These are phyloP conservation scores for Lepus timidus DNA, from an alignment of 2,113 vertebrate genomes.

Conservation along the genomic window DNA sequence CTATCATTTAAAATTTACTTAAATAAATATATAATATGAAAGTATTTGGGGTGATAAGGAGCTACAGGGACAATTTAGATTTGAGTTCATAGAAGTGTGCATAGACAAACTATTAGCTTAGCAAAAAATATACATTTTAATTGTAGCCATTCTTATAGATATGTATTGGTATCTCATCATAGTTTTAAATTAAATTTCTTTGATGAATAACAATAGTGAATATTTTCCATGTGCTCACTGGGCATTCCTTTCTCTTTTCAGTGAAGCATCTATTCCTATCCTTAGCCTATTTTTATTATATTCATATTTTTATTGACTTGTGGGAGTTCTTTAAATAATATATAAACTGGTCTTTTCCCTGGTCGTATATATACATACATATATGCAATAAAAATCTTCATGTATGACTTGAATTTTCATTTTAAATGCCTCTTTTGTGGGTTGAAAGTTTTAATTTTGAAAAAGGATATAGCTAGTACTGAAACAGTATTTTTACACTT, in stretches of 20 bases:
- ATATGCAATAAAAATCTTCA: neutral
- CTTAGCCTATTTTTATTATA: neutral
- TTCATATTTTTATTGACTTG: neutral
- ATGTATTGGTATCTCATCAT: neutral
- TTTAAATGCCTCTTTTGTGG: constrained; percentile 16
- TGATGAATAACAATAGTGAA: neutral
- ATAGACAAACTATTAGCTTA: neutral
- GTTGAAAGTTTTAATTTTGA: constrained; percentile 1
- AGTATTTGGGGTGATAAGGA: neutral
- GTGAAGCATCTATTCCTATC: neutral
- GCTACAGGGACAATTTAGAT: neutral
- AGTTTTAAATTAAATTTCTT: neutral
- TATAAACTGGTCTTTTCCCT: neutral
- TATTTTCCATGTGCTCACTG: neutral
- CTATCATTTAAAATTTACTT: neutral
- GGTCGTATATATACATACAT: neutral
- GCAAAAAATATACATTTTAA: neutral
- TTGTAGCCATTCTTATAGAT: neutral
- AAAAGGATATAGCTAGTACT: neutral
- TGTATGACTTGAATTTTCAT: neutral
- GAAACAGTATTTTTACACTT: too few relatives aligned
- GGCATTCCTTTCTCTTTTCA: neutral
- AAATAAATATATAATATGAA: neutral
- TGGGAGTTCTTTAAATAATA: neutral
- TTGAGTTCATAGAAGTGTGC: neutral